These are phyloP conservation scores for Strix uralensis DNA, from an alignment of 2,113 vertebrate genomes.

Conservation along the genomic window DNA sequence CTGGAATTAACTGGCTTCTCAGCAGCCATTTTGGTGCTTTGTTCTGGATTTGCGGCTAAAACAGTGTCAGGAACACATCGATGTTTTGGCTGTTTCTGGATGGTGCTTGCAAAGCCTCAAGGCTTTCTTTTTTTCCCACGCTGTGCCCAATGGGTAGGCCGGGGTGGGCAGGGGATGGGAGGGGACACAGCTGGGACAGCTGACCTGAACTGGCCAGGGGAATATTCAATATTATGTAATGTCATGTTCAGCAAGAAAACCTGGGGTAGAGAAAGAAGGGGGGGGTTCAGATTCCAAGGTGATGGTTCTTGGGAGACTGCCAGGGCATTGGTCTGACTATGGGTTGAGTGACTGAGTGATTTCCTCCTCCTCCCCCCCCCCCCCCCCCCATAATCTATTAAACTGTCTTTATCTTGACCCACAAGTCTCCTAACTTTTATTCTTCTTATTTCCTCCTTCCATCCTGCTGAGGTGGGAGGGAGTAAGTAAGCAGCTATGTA, in stretches of 20 bases:
- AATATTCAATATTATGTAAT: no score
- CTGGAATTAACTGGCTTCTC: background rate
- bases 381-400: background rate
- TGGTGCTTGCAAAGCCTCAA: background rate
- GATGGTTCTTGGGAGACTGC: background rate
- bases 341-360: background rate
- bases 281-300: background rate
- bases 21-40: background rate
- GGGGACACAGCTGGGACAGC: background rate
- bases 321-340: background rate
- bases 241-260: background rate
- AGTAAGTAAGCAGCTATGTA: background rate
- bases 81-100: background rate
- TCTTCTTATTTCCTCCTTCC: background rate
- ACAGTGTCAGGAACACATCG: background rate
- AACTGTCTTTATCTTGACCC: background rate
- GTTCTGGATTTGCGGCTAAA: background rate
- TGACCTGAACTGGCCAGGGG: background rate
- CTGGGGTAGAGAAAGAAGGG: background rate
- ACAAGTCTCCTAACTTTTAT: background rate
- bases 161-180: background rate
- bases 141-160: background rate
- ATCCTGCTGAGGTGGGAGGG: background rate
- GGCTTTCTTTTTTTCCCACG: background rate
- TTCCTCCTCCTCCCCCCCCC: background rate